Evolutionary conservation across 1,140 invertebrate species (phyloP).

Genomic region (Cyclina sinensis): DNA sequence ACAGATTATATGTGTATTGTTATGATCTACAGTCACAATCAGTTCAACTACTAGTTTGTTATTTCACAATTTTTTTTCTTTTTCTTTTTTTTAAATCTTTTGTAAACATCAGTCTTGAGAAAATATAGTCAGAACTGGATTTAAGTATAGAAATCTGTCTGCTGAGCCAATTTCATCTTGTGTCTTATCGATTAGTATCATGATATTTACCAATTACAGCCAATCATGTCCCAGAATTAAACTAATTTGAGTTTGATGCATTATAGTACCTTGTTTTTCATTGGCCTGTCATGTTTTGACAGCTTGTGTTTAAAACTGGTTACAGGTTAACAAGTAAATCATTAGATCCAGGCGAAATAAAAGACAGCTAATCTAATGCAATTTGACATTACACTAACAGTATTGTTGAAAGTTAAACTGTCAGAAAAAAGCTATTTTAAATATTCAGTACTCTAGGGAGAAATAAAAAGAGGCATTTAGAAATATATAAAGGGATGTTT

Average conservation of each 20-base stretch:
- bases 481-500: too few relatives aligned
- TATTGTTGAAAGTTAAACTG: conserved; percentile 13
- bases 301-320: conserved; percentile 12
- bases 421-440: background rate
- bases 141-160: background rate
- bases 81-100: too few relatives aligned
- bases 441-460: too few relatives aligned
- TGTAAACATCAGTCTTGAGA: background rate
- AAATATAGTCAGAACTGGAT: background rate
- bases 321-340: conserved; percentile 37
- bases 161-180: background rate
- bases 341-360: background rate
- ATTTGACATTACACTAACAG: conserved; percentile 33
- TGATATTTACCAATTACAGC: conserved; percentile 15
- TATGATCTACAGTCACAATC: too few relatives aligned
- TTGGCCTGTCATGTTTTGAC: background rate
- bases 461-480: too few relatives aligned
- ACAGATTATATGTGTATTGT: too few relatives aligned
- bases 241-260: conserved; percentile 16
- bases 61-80: too few relatives aligned
- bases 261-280: background rate
- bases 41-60: too few relatives aligned
- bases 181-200: conserved; percentile 25
- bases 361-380: conserved; percentile 6
- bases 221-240: background rate